A percentile compares a stretch with the other conserved stretches of the same genome.
Conservation (phyloP, 2,797 vertebrate species). For the Tenualosa ilisha region DNA sequence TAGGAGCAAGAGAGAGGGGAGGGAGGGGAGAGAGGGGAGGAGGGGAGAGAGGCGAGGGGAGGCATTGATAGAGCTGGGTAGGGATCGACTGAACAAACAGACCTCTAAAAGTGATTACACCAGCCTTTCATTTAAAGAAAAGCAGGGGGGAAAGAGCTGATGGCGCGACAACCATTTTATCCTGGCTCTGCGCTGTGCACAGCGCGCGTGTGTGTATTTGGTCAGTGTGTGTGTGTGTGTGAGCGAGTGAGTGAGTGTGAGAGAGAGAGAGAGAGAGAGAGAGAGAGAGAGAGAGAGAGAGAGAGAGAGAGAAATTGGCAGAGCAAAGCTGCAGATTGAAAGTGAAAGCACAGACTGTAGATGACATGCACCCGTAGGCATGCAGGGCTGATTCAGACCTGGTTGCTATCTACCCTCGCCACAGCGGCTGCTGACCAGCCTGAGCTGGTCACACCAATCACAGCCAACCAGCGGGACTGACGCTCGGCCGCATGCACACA, state of each 20-base stretch:
- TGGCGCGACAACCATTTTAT: conserved; percentile 60
- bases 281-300: not conserved
- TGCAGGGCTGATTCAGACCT: conserved; percentile 23
- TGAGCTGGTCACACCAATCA: not conserved
- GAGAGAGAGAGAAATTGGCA: not conserved
- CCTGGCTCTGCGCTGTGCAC: conserved; percentile 35
- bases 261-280: not conserved
- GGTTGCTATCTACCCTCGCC: not conserved
- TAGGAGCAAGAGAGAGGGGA: conserved; percentile 42
- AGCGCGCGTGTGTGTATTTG: conserved; percentile 27
- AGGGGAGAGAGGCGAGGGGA: not conserved
- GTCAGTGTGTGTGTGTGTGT: conserved; percentile 12
- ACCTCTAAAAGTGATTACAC: conserved; percentile 77
- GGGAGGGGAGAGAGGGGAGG: not conserved
- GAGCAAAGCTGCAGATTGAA: not conserved
- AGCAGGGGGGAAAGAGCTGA: conserved; percentile 59
- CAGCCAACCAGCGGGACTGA: not conserved
- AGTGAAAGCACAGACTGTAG: not conserved
- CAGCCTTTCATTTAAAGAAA: conserved; percentile 71
- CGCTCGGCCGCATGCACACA: not conserved
- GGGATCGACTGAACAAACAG: conserved; percentile 73
- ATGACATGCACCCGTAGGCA: conserved; percentile 5
- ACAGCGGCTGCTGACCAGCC: not conserved
- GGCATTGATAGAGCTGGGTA: conserved; percentile 62
- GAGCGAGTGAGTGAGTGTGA: not conserved